Evolutionary conservation across 35 echinoderm and acorn worm species (phyloP), one percentile per base, ranked within the genome.

Genomic region (Hemicentrotus pulcherrimus): DNA sequence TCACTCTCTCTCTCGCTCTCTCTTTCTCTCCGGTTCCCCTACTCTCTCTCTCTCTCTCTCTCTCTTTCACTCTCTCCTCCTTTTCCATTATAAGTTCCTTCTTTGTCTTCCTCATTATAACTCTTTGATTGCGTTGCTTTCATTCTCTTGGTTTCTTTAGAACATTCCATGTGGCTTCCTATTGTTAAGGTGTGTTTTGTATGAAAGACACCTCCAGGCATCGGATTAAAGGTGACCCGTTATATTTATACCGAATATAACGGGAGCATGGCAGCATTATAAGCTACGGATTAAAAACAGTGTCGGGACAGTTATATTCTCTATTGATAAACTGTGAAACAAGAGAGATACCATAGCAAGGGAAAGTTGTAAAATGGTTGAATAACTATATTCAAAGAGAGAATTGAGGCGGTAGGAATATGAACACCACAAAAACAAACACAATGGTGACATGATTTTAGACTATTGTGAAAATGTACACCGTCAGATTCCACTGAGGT

Each of bases 121-220:
- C 19, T 28, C 52, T 78, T n/a, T 28, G 19, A 78, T 28, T 28
- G 65, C 5, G 28, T 78, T 22, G 19, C 65, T 78, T 78, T 78
- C 65, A 78, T 78, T 78, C 6, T 78, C 65, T 28, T 78, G 4
- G 65, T 78, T 78, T 78, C 65, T 78, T 78, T 78, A 22, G 65
- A n/a, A 78, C 65, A 78, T 78, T 78, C 65, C 65, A 78, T 78
- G 65, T n/a, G 65, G 22, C 65, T 78, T 78, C 65, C 65, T n/a
- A 78, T 78, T 78, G 22, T 78, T 78, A 8, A n/a, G 19, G 24
- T 78, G 65, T 78, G 65, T 78, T 59, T 24, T 78, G 65, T 78
- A 78, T 5, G 28, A 3, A 78, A n/a, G 65, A 28, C 28, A 28
- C 65, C 65, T 78, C 1, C 15, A 28, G 65, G 65, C 22, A 78